Conservation (phyloP, 2,888 invertebrate species). For the Ferrisia virgata region DNA sequence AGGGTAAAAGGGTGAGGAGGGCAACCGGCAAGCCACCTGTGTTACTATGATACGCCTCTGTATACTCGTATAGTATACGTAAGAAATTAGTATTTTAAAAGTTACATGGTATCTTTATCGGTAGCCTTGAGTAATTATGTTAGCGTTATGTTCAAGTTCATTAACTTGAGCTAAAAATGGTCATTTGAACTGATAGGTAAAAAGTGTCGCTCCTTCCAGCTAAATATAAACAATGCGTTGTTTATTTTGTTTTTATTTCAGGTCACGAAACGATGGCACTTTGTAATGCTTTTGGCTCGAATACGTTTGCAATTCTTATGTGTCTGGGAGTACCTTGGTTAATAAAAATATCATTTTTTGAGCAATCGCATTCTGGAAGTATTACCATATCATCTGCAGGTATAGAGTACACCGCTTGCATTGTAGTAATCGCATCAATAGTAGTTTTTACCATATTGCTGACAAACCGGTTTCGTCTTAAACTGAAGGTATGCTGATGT, state of each 20-base stretch:
- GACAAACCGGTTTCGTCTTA: slow-evolving; percentile 21
- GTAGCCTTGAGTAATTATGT: background rate
- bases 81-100: background rate
- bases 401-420: slow-evolving; percentile 44
- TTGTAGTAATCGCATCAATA: slow-evolving; percentile 30
- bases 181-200: background rate
- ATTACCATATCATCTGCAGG: slow-evolving; percentile 46
- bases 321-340: slow-evolving; percentile 78
- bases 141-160: background rate
- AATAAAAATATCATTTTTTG: slow-evolving; percentile 58
- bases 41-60: background rate
- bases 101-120: background rate
- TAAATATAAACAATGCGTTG: too few species aligned
- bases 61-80: too few species aligned
- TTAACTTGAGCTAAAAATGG: background rate
- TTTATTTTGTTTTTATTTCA: slow-evolving; percentile 52
- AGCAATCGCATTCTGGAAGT: slow-evolving; percentile 28
- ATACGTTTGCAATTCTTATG: slow-evolving; percentile 75
- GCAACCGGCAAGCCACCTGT: background rate
- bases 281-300: slow-evolving; percentile 77
- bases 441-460: slow-evolving; percentile 23
- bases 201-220: too few species aligned
- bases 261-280: slow-evolving; percentile 75
- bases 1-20: background rate
- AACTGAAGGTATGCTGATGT: slow-evolving; percentile 28